Percentiles rank a stretch among this genome's conserved stretches.
phyloP scores from a whole-genome alignment of 2,888 invertebrate genomes.

The Macrophya alboannulata region DNA sequence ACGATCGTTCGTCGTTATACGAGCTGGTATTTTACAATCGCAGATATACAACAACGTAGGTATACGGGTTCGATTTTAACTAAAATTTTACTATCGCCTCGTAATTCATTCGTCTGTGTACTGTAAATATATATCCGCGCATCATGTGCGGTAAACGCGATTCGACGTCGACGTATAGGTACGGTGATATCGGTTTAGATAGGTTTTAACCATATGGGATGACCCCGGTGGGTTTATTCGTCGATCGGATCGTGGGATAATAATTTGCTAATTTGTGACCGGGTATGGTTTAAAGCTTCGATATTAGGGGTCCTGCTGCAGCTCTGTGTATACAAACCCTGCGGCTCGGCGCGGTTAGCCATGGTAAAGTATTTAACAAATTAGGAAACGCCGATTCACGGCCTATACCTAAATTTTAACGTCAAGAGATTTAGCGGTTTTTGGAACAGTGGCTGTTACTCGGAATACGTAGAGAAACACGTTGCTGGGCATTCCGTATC shows the following conservation, averaged over 20 bases:
- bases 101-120: neutral
- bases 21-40: neutral
- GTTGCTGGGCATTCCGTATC: neutral
- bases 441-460: slow-evolving; percentile 34
- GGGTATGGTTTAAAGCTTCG: neutral
- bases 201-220: neutral
- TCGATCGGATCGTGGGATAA: slow-evolving; percentile 26
- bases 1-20: neutral
- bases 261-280: slow-evolving; percentile 39
- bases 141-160: neutral
- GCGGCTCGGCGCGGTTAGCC: slow-evolving; percentile 50
- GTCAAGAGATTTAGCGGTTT: slow-evolving; percentile 46
- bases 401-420: neutral
- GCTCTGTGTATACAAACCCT: neutral
- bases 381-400: slow-evolving; percentile 53
- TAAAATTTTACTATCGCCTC: neutral
- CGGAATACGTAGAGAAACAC: neutral
- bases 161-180: too few species aligned
- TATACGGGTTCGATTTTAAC: neutral
- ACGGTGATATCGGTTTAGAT: neutral
- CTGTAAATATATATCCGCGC: neutral
- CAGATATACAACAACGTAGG: neutral
- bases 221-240: neutral
- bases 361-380: slow-evolving; percentile 66
- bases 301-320: slow-evolving; percentile 9